phyloP scores from a whole-genome alignment of 2,797 vertebrate genomes.

The Macroramphosus scolopax region DNA sequence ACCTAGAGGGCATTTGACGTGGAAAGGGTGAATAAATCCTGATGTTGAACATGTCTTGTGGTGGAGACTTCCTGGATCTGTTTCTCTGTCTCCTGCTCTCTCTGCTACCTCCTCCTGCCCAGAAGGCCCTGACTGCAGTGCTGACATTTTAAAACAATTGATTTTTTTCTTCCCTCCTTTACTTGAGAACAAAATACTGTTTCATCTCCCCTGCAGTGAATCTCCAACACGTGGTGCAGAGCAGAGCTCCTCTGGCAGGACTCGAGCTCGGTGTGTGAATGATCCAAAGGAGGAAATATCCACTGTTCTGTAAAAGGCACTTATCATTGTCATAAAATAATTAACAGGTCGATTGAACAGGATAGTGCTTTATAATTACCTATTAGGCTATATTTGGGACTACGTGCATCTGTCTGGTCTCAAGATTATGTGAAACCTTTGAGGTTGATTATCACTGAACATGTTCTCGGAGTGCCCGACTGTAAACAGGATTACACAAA shows the following conservation, averaged over 20 bases:
- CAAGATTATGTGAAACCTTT: no score
- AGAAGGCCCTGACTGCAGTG: slow-evolving; percentile 32
- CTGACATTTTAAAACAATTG: slow-evolving; percentile 58
- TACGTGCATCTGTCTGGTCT: no score
- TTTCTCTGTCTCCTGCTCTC: no score
- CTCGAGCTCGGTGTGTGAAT: not conserved
- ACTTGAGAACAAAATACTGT: slow-evolving; percentile 32
- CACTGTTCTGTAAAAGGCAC: not conserved
- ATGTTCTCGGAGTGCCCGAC: no score
- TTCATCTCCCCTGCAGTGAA: slow-evolving; percentile 48
- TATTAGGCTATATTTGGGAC: no score
- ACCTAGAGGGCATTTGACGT: not conserved
- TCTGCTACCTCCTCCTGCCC: slow-evolving; percentile 30
- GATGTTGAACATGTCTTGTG: no score
- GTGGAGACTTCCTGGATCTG: slow-evolving; percentile 25
- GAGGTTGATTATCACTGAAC: no score
- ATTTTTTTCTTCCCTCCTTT: slow-evolving; percentile 28
- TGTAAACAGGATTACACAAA: no score
- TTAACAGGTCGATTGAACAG: no score
- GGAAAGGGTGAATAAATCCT: slow-evolving; percentile 1
- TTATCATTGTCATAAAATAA: slow-evolving; percentile 1
- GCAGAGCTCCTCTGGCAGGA: slow-evolving; percentile 18
- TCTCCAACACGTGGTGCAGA: slow-evolving; percentile 6
- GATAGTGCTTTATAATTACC: no score
- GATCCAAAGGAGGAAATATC: not conserved